phyloP scores from a whole-genome alignment of 2,113 vertebrate genomes.

The Plotosus lineatus region DNA sequence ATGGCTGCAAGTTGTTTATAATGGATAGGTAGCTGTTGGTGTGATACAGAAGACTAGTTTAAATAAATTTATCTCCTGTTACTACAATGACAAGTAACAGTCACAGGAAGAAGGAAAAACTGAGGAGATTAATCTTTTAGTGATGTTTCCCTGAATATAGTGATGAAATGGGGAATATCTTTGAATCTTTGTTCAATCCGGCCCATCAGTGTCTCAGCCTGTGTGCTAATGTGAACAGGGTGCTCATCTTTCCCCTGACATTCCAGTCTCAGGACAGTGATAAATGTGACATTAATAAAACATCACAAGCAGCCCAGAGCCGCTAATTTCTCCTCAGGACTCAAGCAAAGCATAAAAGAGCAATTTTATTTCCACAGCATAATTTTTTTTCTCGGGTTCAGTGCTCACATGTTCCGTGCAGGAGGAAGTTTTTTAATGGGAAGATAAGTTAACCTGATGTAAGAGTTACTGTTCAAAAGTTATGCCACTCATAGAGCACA shows the following conservation, averaged over 20 bases:
- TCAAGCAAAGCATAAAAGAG: not conserved
- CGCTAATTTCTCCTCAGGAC: constrained; percentile 6
- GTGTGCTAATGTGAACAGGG: not conserved
- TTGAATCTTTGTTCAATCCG: not conserved
- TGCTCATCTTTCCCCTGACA: constrained; percentile 5
- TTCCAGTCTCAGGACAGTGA: constrained; percentile 25
- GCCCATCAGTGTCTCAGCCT: not conserved
- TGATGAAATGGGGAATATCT: not conserved
- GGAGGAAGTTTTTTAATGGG: not conserved
- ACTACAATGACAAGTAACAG: too few relatives aligned
- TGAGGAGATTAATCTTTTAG: not conserved
- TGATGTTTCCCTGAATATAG: not conserved
- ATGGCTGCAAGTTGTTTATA: too few relatives aligned
- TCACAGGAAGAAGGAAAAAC: too few relatives aligned
- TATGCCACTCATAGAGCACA: too few relatives aligned
- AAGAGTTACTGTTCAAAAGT: too few relatives aligned
- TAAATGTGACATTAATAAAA: constrained; percentile 14
- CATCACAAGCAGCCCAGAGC: constrained; percentile 19
- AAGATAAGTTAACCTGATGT: not conserved
- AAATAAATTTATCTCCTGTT: too few relatives aligned
- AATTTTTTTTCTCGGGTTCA: not conserved
- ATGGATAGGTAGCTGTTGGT: too few relatives aligned
- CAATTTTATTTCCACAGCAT: constrained; percentile 2
- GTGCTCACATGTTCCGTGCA: not conserved
- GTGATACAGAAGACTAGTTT: too few relatives aligned